Evolutionary conservation across 2,888 invertebrate species (phyloP), one percentile per base, ranked within the genome.

Genomic region (Steromphala cineraria): DNA sequence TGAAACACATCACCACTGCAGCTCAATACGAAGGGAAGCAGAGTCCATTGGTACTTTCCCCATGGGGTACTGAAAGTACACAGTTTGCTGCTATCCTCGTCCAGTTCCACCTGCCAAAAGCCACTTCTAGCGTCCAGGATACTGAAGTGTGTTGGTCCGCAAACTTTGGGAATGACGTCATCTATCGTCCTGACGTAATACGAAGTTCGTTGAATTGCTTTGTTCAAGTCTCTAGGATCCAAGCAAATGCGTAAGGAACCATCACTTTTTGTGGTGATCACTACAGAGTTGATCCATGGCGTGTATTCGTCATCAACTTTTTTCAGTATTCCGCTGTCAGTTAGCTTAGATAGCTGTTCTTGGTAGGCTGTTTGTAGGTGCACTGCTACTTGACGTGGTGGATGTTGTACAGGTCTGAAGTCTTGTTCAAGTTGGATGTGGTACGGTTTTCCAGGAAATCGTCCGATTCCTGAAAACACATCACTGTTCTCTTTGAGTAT

Each of bases 11-110:
- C 83, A 13, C 56, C n/a, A 56, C 56, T 56, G n/a, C 19, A 8
- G 3, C 21, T 3, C 0, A 56, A 19, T 3, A 17, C 13, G 5
- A 56, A 56, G 2, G 56, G 56, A 8, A 56, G n/a, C 2, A 17
- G 1, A 13, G 56, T 56, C 56, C 56, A 56, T 19, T 19, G 0
- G 0, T 56, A 56, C 24, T 56, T 56, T 17, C 56, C 75, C 71
- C 76, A 85, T 40, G 84, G 83, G 13, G 87, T 84, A 8, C 77
- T 67, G 40, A 87, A 86, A 13, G 84, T 87, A 5, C 83, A 85
- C 7, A 87, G 78, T 13, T 71, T 67, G 52, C 83, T 85, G 36
- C 36, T 36, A 4, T 36, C 36, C 36, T 36, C 36, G 36, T 36
- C 36, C 36, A 36, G 36, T 36, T 75, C 40, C 5, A 88, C 80